Conservation (phyloP, 23 tunicate genomes). For the Phallusia fumigata region DNA sequence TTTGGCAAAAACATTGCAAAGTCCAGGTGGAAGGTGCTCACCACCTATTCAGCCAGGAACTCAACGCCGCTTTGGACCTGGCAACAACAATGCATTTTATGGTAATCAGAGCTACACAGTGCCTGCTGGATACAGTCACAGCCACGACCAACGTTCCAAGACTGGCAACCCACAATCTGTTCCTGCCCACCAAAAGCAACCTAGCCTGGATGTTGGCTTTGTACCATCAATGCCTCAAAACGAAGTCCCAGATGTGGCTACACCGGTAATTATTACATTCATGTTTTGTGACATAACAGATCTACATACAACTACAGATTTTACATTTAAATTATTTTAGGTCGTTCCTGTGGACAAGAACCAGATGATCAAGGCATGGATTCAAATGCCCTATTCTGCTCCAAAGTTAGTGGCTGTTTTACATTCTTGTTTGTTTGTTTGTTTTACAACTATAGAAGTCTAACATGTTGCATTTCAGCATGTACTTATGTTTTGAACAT, state of each 20-base stretch:
- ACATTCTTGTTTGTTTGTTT: background rate
- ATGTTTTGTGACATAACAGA: background rate
- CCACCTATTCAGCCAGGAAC: constrained; percentile 33
- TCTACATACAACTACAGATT: background rate
- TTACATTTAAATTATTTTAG: constrained; percentile 10
- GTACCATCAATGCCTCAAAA: constrained; percentile 82
- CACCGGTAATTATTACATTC: constrained; percentile 56
- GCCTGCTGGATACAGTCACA: background rate
- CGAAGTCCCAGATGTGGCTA: constrained; percentile 86
- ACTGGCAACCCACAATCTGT: background rate
- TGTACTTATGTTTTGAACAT: too few relatives aligned
- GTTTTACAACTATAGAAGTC: too few relatives aligned
- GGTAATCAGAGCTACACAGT: background rate
- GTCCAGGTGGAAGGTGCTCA: constrained; percentile 45
- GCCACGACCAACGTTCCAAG: background rate
- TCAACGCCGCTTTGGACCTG: background rate
- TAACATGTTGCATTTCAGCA: too few relatives aligned
- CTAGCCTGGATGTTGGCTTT: constrained; percentile 22
- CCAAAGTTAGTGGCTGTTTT: constrained; percentile 10
- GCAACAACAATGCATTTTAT: background rate
- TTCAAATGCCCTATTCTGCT: constrained; percentile 35
- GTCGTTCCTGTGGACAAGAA: constrained; percentile 77
- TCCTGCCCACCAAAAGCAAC: background rate
- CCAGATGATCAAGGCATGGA: constrained; percentile 81
- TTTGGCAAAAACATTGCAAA: constrained; percentile 30